A percentile compares a stretch with the other conserved stretches of the same genome.
phyloP scores from a whole-genome alignment of 1,140 invertebrate genomes.

The Papilio aristodemus region DNA sequence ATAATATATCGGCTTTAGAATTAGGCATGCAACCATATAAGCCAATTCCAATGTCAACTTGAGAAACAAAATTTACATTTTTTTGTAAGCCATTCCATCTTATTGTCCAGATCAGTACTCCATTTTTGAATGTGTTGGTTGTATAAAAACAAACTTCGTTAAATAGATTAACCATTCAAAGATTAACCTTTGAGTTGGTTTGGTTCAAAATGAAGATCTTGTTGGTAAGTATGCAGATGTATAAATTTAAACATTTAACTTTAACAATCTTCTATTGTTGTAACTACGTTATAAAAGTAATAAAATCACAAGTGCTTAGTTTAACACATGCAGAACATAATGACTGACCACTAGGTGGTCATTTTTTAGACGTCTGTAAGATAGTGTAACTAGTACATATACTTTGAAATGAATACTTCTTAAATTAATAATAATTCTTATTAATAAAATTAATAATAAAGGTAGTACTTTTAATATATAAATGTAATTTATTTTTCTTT shows the following conservation, averaged over 20 bases:
- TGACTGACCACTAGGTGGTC: too few species aligned
- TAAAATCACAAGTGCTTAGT: too few species aligned
- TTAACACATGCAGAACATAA: too few species aligned
- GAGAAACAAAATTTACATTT: constrained; percentile 71
- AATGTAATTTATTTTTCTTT: constrained; percentile 17
- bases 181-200: constrained; percentile 44
- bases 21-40: constrained; percentile 59
- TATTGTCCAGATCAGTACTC: constrained; percentile 67
- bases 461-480: too few species aligned
- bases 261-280: too few species aligned
- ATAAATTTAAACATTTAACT: too few species aligned
- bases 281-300: too few species aligned
- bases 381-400: too few species aligned
- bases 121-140: constrained; percentile 61
- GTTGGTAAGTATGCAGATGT: constrained; percentile 51
- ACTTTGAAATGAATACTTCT: too few species aligned
- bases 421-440: too few species aligned
- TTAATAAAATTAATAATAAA: too few species aligned
- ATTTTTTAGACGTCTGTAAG: too few species aligned
- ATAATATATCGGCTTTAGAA: constrained; percentile 46
- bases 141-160: constrained; percentile 67
- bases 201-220: constrained; percentile 56
- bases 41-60: constrained; percentile 58
- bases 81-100: constrained; percentile 56
- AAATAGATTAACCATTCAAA: constrained; percentile 57